These are phyloP conservation scores for Prunella strophiata DNA, from an alignment of 2,797 vertebrate genomes.

Conservation along the genomic window DNA sequence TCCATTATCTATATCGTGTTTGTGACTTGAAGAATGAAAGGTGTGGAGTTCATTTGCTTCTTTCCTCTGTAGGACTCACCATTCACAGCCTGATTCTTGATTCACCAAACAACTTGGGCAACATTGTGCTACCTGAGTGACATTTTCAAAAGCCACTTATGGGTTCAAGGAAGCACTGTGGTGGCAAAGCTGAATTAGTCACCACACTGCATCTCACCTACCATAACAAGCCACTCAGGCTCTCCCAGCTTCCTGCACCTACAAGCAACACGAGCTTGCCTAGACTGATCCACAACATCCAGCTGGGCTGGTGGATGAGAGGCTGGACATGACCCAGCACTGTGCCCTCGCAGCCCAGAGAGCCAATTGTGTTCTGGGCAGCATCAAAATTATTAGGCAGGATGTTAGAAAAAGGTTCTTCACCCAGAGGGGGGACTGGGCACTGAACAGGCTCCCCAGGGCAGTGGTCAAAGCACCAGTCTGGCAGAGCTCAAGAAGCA, in stretches of 20 bases:
- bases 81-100: background rate
- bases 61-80: background rate
- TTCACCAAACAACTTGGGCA: background rate
- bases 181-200: background rate
- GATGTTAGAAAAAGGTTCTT: background rate
- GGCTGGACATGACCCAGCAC: background rate
- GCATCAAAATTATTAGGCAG: background rate
- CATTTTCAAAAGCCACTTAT: background rate
- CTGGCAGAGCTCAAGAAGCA: background rate
- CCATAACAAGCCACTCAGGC: background rate
- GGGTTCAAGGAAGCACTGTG: background rate
- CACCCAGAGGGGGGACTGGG: background rate
- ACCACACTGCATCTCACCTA: background rate
- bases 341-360: background rate
- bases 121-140: background rate
- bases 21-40: background rate
- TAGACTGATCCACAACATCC: background rate
- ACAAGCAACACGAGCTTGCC: background rate
- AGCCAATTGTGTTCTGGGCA: background rate
- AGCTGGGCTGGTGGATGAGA: background rate
- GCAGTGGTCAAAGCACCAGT: background rate
- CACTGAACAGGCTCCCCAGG: background rate
- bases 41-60: background rate
- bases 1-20: fast-evolving
- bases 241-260: background rate